Evolutionary conservation across 2,113 vertebrate genomes (phyloP), one percentile per base, ranked within the genome.

Genomic region (Alosa alosa): DNA sequence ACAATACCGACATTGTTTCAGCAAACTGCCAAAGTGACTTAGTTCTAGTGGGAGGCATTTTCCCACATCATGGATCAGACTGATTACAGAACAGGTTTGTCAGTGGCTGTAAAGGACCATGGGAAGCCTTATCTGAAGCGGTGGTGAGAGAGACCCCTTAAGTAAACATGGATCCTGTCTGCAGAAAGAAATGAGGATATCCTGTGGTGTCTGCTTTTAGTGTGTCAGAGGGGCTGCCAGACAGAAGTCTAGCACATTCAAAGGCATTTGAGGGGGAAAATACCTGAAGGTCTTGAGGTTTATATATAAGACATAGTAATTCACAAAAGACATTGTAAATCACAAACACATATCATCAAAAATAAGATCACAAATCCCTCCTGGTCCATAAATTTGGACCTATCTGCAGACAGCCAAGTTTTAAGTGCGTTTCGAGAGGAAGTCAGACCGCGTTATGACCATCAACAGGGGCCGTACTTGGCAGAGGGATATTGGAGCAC

Each of bases 1-100:
- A 78, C 72, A 39, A 78, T 39, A 39, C 36, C 1, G 72, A 78
- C 72, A 78, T 78, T 39, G 72, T 36, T 78, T 84, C n/a, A 46
- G 84, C 82, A 8, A 46, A 9, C 83, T 83, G 85, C 86, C 88
- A 88, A 82, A 57, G 47, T 55, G 82, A 57, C 85, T 60, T 57
- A 52, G 52, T 85, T 87, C 72, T 87, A 88, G 82, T 87, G 86
- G 86, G 87, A 90, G 89, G 84, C 83, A 83, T 89, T 88, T 90
- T 90, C 86, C 89, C 88, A 90, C 88, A 88, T 90, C 88, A 89
- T 86, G 82, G 55, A 84, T 85, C 6, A 0, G 83, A 60, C 85
- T 89, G 85, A 89, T 89, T 85, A 83, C 83, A 89, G 85, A 86
- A 83, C 41, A 83, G 57, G 83, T 89, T 87, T 85, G 86, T 89